A percentile compares a stretch with the other conserved stretches of the same genome.
Conservation (phyloP, 2,113 vertebrate species). For the Gambusia affinis region DNA sequence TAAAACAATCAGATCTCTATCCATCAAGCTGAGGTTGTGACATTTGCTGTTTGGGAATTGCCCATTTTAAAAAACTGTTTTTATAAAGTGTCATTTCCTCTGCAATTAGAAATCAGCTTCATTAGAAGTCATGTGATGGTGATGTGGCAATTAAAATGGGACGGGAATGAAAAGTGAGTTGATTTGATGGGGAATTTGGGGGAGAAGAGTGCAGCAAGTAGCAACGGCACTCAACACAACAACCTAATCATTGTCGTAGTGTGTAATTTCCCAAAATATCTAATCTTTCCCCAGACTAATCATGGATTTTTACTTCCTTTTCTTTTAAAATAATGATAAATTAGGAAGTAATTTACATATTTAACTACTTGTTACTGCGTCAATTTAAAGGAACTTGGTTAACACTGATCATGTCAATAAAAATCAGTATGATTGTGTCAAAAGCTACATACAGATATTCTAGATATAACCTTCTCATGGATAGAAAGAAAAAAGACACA, state of each 20-base stretch:
- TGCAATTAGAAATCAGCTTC: constrained; percentile 78
- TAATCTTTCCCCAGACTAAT: constrained; percentile 21
- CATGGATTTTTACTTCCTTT: neutral
- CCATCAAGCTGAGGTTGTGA: constrained; percentile 68
- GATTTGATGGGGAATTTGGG: neutral
- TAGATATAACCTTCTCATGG: neutral
- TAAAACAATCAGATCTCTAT: constrained; percentile 64
- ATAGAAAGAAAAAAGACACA: no score
- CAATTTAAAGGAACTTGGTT: neutral
- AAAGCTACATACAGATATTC: neutral
- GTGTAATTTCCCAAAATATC: constrained; percentile 23
- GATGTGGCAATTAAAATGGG: constrained; percentile 68
- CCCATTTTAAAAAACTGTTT: constrained; percentile 75
- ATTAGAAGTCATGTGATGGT: constrained; percentile 71
- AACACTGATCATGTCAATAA: neutral
- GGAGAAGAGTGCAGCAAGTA: constrained; percentile 11
- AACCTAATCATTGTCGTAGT: constrained; percentile 27
- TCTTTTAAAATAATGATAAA: constrained; percentile 11
- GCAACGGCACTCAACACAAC: constrained; percentile 33
- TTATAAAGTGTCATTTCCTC: constrained; percentile 70
- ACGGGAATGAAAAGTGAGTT: constrained; percentile 29
- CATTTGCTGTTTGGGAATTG: constrained; percentile 69
- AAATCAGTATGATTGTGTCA: neutral
- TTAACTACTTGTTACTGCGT: neutral
- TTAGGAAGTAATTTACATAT: constrained; percentile 1